These are phyloP conservation scores for Siniperca chuatsi DNA, from an alignment of 2,113 vertebrate species.

Conservation along the genomic window DNA sequence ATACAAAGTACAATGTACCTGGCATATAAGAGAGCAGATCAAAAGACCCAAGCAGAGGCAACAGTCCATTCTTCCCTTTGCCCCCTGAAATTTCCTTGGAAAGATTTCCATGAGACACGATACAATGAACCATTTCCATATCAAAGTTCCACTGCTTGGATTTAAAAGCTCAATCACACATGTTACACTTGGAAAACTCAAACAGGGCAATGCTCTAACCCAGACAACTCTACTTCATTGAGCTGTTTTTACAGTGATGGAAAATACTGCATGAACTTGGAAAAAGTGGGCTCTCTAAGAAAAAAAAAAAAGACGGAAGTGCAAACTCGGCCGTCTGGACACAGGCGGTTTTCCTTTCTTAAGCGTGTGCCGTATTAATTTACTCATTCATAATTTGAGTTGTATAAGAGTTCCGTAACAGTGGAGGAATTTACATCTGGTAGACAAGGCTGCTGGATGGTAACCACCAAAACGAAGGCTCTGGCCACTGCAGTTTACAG, in stretches of 20 bases:
- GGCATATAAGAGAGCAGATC: not conserved
- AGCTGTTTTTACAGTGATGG: constrained; percentile 76
- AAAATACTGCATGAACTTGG: constrained; percentile 77
- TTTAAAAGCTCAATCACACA: constrained; percentile 64
- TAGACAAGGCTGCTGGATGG: constrained; percentile 55
- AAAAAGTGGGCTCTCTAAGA: constrained; percentile 72
- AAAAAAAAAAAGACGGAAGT: constrained; percentile 67
- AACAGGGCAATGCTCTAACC: constrained; percentile 61
- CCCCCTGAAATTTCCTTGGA: constrained; percentile 29
- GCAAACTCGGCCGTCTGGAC: constrained; percentile 76
- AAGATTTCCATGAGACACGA: constrained; percentile 65
- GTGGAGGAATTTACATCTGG: constrained; percentile 80
- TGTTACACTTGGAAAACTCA: constrained; percentile 76
- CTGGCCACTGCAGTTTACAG: constrained; percentile 44
- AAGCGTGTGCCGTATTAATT: constrained; percentile 63
- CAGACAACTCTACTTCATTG: constrained; percentile 75
- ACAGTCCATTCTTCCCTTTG: constrained; percentile 39
- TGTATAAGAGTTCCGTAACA: constrained; percentile 76
- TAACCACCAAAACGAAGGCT: constrained; percentile 42
- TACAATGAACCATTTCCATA: constrained; percentile 68
- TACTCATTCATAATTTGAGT: constrained; percentile 79
- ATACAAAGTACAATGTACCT: not conserved
- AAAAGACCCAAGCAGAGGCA: constrained; percentile 27
- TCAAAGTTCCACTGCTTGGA: constrained; percentile 63
- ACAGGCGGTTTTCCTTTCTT: constrained; percentile 68